Evolutionary conservation across 2,888 invertebrate species (phyloP).

Genomic region (Hyposoter dolosus): DNA sequence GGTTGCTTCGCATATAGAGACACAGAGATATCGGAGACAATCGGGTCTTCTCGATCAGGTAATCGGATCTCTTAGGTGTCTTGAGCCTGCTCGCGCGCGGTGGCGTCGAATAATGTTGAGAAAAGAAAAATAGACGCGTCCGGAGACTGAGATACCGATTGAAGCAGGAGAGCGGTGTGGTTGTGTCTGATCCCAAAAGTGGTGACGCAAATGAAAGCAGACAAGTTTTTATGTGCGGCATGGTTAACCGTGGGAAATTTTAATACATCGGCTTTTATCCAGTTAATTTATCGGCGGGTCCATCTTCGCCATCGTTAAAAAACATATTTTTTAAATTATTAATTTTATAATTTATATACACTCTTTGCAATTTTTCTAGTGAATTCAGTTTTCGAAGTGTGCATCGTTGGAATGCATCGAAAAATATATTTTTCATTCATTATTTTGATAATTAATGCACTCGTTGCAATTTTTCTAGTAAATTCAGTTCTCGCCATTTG

Average conservation of each 20-base stretch:
- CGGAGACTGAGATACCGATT: not conserved
- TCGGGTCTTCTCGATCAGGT: constrained; percentile 71
- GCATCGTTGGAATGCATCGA: too few species aligned
- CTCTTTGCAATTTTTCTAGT: too few species aligned
- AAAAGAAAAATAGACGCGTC: not conserved
- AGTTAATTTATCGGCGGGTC: not conserved
- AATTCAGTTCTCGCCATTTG: not conserved
- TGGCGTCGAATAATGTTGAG: constrained; percentile 50
- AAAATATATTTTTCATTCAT: too few species aligned
- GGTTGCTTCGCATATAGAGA: not conserved
- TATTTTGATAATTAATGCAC: too few species aligned
- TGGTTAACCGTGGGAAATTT: constrained; percentile 76
- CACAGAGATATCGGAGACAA: constrained; percentile 65
- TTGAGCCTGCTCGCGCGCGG: constrained; percentile 43
- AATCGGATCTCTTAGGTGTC: constrained; percentile 71
- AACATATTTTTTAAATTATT: too few species aligned
- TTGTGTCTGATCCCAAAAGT: constrained; percentile 70
- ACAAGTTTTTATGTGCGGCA: constrained; percentile 68
- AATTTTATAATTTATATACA: constrained; percentile 10
- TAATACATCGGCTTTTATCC: constrained; percentile 20
- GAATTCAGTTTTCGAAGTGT: too few species aligned
- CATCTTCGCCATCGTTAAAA: constrained; percentile 41
- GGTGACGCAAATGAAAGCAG: constrained; percentile 73
- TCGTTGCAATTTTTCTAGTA: too few species aligned
- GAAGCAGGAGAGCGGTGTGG: constrained; percentile 64